Conservation (phyloP, 2,797 vertebrate species). For the Squalus acanthias region DNA sequence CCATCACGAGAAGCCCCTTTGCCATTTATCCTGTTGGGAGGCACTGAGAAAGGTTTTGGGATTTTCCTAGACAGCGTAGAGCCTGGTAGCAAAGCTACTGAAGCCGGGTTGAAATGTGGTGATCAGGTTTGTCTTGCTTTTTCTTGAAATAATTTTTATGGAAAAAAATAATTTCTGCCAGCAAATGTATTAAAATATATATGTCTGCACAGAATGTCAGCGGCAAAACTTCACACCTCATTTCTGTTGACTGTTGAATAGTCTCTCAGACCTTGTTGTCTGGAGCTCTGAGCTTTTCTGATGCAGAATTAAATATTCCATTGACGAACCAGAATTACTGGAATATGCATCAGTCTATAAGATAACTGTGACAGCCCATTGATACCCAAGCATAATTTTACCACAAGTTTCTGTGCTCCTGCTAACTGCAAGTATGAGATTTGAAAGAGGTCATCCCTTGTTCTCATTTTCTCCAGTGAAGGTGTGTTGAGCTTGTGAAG, state of each 20-base stretch:
- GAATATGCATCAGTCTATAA: too few species aligned
- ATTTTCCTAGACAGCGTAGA: conserved; percentile 96
- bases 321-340: not conserved
- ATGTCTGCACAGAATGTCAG: not conserved
- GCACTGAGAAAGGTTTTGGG: conserved; percentile 91
- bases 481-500: not conserved
- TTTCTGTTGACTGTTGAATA: not conserved
- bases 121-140: conserved; percentile 74
- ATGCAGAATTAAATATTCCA: not conserved
- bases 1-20: conserved; percentile 89
- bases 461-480: not conserved
- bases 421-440: not conserved
- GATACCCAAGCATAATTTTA: not conserved
- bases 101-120: conserved; percentile 89
- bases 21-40: conserved; percentile 87
- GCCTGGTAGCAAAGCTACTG: conserved; percentile 86
- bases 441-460: not conserved
- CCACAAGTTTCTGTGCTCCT: too few species aligned
- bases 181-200: not conserved
- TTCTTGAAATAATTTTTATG: not conserved
- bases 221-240: not conserved
- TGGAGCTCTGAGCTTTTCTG: not conserved
- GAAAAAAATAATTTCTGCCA: too few species aligned
- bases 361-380: not conserved
- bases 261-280: not conserved